Conservation (phyloP, 2,113 vertebrate species). For the Pholis gunnellus region DNA sequence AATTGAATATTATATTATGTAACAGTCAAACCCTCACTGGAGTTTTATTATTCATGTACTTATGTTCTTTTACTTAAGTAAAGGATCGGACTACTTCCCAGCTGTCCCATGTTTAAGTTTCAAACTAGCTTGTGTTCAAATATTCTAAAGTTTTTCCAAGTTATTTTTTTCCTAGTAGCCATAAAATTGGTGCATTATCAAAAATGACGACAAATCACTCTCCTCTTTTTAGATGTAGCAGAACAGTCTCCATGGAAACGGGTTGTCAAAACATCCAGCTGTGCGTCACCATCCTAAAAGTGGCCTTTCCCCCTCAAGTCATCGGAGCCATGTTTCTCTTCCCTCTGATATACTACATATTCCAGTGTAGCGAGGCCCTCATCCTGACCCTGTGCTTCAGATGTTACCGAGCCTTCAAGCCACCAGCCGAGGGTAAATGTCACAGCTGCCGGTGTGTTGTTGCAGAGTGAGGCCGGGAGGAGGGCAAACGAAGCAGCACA, state of each 20-base stretch:
- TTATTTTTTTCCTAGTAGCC: too few relatives aligned
- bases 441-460: constrained; percentile 57
- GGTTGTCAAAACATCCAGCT: constrained; percentile 91
- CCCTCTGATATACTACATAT: constrained; percentile 85
- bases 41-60: not conserved
- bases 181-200: not conserved
- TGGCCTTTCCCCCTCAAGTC: constrained; percentile 82
- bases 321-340: constrained; percentile 89
- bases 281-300: constrained; percentile 86
- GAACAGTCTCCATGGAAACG: constrained; percentile 87
- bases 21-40: not conserved
- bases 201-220: not conserved
- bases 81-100: not conserved
- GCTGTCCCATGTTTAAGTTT: not conserved
- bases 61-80: not conserved
- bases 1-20: not conserved
- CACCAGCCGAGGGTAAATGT: constrained; percentile 67
- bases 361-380: constrained; percentile 86
- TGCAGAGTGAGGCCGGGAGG: not conserved
- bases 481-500: not conserved
- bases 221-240: constrained; percentile 77
- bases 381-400: constrained; percentile 81
- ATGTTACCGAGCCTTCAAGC: constrained; percentile 78
- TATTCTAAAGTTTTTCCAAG: not conserved
- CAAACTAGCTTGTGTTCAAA: not conserved